Evolutionary conservation across 2,888 invertebrate genomes (phyloP).

Genomic region (Protophormia terraenovae): DNA sequence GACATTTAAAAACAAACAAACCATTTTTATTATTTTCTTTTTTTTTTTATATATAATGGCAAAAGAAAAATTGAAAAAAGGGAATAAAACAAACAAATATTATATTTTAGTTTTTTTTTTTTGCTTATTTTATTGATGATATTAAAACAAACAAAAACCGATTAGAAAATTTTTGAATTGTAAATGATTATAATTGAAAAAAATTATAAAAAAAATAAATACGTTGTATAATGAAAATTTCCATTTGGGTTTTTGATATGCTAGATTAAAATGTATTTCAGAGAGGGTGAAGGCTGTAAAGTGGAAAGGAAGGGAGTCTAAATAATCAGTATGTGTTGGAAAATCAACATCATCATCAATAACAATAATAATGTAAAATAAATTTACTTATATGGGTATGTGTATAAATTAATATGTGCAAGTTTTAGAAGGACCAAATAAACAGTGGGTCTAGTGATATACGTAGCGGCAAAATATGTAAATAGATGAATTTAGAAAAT

Average conservation of each 20-base stretch:
- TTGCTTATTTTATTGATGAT: constrained; percentile 70
- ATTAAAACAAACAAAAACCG: constrained; percentile 75
- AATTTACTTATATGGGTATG: too few relatives aligned
- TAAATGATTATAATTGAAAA: constrained; percentile 49
- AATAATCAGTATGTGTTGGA: constrained; percentile 17
- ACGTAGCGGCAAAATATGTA: too few relatives aligned
- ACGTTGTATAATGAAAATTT: constrained; percentile 22
- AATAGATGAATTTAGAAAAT: too few relatives aligned
- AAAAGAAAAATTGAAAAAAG: constrained; percentile 37
- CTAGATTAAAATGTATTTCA: background rate
- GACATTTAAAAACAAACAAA: constrained; percentile 47
- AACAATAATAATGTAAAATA: constrained; percentile 29
- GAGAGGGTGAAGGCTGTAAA: background rate
- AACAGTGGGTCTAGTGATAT: background rate
- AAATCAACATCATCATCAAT: constrained; percentile 59
- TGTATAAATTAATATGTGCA: constrained; percentile 3
- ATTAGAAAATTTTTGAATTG: constrained; percentile 61
- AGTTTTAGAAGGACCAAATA: background rate
- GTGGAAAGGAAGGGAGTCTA: background rate
- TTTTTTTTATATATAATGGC: too few relatives aligned
- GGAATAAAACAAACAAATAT: constrained; percentile 51
- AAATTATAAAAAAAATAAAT: background rate
- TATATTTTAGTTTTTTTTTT: too few relatives aligned
- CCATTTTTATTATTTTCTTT: background rate
- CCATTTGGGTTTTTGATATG: background rate